phyloP scores from a whole-genome alignment of 2,113 vertebrate species.

The Apeltes quadracus region DNA sequence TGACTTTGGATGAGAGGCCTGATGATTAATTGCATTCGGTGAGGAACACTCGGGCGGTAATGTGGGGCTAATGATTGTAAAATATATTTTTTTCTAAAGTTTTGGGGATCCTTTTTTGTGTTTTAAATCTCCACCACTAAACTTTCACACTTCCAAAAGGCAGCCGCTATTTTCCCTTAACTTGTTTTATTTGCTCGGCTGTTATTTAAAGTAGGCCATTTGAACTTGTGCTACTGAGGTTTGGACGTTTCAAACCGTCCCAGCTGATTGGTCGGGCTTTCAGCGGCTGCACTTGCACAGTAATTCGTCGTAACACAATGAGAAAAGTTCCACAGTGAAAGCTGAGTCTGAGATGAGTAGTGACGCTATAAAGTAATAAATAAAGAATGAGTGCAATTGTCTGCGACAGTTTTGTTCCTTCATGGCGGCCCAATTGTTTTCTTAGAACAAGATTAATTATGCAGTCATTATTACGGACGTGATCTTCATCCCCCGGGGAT shows the following conservation, averaged over 20 bases:
- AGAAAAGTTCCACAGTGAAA: not conserved
- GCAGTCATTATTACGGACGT: not conserved
- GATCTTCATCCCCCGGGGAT: not conserved
- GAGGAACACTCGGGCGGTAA: constrained; percentile 62
- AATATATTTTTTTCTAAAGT: constrained; percentile 36
- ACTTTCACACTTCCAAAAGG: constrained; percentile 16
- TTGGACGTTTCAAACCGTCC: not conserved
- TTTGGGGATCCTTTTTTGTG: constrained; percentile 24
- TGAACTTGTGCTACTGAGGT: not conserved
- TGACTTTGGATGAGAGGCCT: constrained; percentile 65
- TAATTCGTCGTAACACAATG: not conserved
- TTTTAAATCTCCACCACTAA: not conserved
- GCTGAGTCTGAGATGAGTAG: not conserved
- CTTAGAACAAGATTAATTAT: constrained; percentile 6
- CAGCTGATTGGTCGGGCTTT: not conserved
- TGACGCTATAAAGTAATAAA: not conserved
- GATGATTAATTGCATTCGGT: constrained; percentile 74
- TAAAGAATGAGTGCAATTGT: not conserved
- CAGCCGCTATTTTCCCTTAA: not conserved
- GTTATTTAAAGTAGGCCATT: not conserved
- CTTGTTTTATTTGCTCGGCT: not conserved
- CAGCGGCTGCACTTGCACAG: not conserved
- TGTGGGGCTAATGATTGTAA: constrained; percentile 63
- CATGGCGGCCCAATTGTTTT: constrained; percentile 5
- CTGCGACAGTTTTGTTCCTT: constrained; percentile 3